Conservation (phyloP, 2,888 invertebrate species). For the Tenthredo amoena region DNA sequence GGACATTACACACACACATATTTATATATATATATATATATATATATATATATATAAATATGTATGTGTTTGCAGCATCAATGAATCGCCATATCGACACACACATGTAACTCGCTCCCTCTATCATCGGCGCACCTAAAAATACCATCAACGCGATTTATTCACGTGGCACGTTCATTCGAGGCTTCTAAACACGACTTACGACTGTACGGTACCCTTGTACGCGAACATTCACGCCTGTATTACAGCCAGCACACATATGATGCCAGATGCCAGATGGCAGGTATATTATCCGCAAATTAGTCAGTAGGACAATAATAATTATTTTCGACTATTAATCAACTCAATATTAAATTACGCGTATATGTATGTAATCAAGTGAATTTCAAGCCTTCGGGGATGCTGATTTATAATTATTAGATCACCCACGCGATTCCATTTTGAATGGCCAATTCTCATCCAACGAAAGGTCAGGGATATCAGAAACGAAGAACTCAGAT, state of each 20-base stretch:
- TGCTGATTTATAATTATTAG: background rate
- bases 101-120: slow-evolving; percentile 8
- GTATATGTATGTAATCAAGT: background rate
- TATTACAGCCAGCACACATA: background rate
- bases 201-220: slow-evolving; percentile 13
- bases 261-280: background rate
- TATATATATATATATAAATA: background rate
- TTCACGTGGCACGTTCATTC: slow-evolving; percentile 49
- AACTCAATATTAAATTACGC: background rate
- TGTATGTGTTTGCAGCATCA: slow-evolving; percentile 28
- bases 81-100: slow-evolving; percentile 28
- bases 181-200: slow-evolving; percentile 43
- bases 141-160: slow-evolving; percentile 36
- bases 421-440: background rate
- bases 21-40: background rate
- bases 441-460: background rate
- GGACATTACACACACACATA: background rate
- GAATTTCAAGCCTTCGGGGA: background rate
- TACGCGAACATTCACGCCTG: background rate
- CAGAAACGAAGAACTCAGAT: slow-evolving; percentile 25
- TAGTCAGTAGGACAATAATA: background rate
- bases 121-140: slow-evolving; percentile 38
- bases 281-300: slow-evolving; percentile 17
- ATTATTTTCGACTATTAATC: slow-evolving; percentile 21
- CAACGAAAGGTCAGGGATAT: slow-evolving; percentile 24